phyloP scores from a whole-genome alignment of 2,797 vertebrate species.

The Ceryle rudis region DNA sequence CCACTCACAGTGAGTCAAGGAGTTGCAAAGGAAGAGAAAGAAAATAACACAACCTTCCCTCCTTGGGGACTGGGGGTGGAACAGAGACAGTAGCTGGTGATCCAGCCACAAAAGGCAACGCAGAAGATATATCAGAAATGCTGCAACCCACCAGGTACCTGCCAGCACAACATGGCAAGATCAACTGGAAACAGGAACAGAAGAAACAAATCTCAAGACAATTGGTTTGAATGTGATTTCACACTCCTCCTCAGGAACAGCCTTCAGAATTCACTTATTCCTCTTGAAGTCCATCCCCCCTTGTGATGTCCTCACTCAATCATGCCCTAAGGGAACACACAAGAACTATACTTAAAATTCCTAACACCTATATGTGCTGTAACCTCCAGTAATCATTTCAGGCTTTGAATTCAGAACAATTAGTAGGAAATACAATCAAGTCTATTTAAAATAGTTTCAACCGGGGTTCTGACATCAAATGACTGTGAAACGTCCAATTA shows the following conservation, averaged over 20 bases:
- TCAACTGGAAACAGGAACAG: background rate
- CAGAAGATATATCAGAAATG: accelerated
- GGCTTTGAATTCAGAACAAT: background rate
- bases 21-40: background rate
- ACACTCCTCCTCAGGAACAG: background rate
- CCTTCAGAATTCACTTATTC: background rate
- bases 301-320: background rate
- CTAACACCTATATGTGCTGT: background rate
- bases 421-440: background rate
- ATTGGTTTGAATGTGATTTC: background rate
- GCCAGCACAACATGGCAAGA: background rate
- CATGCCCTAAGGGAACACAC: background rate
- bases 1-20: accelerated
- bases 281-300: background rate
- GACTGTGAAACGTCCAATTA: accelerated
- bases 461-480: background rate
- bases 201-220: background rate
- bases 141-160: background rate
- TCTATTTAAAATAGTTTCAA: background rate
- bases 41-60: background rate
- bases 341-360: no score
- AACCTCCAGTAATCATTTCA: background rate
- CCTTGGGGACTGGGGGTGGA: no score
- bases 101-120: background rate
- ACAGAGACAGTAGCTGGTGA: background rate